phyloP scores from a whole-genome alignment of 2,888 invertebrate species.

The Dolichomitus sp. region DNA sequence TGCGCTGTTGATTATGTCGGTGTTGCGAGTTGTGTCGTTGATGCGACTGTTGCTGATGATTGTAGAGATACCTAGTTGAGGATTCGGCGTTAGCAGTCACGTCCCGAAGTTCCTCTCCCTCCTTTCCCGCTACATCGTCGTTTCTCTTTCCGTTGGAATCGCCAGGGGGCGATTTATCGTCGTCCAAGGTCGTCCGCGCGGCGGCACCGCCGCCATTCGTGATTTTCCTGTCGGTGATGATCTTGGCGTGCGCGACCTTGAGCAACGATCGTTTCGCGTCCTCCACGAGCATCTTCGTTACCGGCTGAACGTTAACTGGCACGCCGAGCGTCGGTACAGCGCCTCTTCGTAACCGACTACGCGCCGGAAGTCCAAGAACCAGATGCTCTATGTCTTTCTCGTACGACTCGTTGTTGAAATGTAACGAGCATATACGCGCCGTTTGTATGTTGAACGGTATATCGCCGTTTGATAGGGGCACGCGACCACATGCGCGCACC shows the following conservation, averaged over 20 bases:
- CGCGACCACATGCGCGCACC: conserved; percentile 88
- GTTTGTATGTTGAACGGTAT: conserved; percentile 87
- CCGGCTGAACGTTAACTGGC: conserved; percentile 84
- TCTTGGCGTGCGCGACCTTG: conserved; percentile 81
- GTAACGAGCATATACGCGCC: conserved; percentile 88
- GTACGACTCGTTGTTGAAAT: conserved; percentile 87
- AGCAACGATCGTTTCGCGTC: conserved; percentile 81
- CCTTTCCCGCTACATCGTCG: conserved; percentile 4
- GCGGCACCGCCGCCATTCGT: conserved; percentile 42
- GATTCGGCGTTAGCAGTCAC: conserved; percentile 16
- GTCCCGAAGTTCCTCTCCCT: conserved; percentile 15
- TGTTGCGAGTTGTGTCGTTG: conserved; percentile 61
- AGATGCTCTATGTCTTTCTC: conserved; percentile 88
- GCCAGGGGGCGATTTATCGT: conserved; percentile 39
- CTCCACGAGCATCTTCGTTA: conserved; percentile 84
- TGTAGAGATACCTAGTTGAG: conserved; percentile 44
- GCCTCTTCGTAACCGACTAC: conserved; percentile 87
- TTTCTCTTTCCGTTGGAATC: conserved; percentile 26
- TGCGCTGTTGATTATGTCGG: conserved; percentile 65
- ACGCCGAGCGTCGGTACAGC: conserved; percentile 86
- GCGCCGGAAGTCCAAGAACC: conserved; percentile 87
- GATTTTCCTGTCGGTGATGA: conserved; percentile 65
- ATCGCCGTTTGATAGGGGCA: conserved; percentile 84
- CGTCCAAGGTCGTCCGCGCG: conserved; percentile 43
- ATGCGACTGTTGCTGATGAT: conserved; percentile 26